phyloP scores from a whole-genome alignment of 2,888 invertebrate genomes.

The Cylindroiulus punctatus region DNA sequence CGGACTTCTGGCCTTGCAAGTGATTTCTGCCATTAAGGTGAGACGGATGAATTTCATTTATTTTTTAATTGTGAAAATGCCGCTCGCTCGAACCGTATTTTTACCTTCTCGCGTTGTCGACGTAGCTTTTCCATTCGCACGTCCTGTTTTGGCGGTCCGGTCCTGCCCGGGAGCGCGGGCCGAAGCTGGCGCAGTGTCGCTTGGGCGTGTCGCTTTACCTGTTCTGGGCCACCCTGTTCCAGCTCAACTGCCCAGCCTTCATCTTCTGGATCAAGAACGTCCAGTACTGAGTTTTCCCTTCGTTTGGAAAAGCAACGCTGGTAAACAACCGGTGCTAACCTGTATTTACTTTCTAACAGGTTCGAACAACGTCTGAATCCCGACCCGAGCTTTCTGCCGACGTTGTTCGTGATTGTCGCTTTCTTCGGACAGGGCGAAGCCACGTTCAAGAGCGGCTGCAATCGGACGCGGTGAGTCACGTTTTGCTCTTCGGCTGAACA shows the following conservation, averaged over 20 bases:
- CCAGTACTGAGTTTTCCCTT: not conserved
- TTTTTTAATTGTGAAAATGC: no score
- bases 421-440: not conserved
- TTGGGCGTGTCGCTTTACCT: not conserved
- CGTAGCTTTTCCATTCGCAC: not conserved
- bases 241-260: conserved; percentile 2
- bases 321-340: no score
- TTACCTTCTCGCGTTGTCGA: not conserved
- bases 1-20: not conserved
- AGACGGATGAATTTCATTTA: no score
- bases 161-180: not conserved
- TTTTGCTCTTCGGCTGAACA: no score
- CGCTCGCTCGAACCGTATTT: no score
- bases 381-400: conserved; percentile 49
- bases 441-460: not conserved
- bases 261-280: conserved; percentile 36
- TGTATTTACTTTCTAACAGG: not conserved
- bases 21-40: conserved; percentile 35
- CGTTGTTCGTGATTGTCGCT: not conserved
- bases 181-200: not conserved
- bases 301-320: no score
- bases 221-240: not conserved
- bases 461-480: not conserved
- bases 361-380: conserved; percentile 27
- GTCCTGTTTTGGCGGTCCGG: not conserved